Evolutionary conservation across 1,140 invertebrate genomes (phyloP).

Genomic region (Hormaphis cornu): DNA sequence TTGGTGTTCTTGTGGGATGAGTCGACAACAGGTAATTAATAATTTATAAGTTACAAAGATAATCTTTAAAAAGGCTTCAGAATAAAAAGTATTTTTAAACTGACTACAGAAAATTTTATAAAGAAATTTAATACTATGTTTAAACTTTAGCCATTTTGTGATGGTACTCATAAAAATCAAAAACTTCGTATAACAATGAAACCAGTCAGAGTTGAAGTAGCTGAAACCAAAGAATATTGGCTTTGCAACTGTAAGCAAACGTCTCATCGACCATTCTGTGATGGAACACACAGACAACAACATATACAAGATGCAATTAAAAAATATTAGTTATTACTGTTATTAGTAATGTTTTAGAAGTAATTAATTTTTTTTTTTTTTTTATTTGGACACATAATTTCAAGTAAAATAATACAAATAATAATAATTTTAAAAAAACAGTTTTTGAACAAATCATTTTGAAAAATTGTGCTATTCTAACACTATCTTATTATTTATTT

Average conservation of each 20-base stretch:
- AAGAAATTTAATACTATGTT: slow-evolving; percentile 66
- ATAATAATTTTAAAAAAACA: too few relatives aligned
- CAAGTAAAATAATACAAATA: not conserved
- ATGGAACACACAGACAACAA: slow-evolving; percentile 79
- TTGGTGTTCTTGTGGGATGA: slow-evolving; percentile 91
- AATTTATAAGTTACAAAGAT: too few relatives aligned
- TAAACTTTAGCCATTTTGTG: slow-evolving; percentile 67
- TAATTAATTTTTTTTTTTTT: too few relatives aligned
- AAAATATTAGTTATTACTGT: slow-evolving; percentile 7
- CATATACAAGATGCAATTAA: slow-evolving; percentile 49
- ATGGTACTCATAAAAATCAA: slow-evolving; percentile 34
- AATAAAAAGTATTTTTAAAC: too few relatives aligned
- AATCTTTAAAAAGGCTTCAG: too few relatives aligned
- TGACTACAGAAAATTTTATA: too few relatives aligned
- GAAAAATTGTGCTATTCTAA: slow-evolving; percentile 24
- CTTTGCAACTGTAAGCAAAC: slow-evolving; percentile 98
- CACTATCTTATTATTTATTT: slow-evolving; percentile 7
- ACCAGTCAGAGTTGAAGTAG: slow-evolving; percentile 73
- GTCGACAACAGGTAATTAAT: slow-evolving; percentile 59
- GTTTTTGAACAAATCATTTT: not conserved
- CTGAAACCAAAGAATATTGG: slow-evolving; percentile 90
- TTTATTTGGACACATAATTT: slow-evolving; percentile 18
- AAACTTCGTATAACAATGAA: slow-evolving; percentile 38
- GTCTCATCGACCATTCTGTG: slow-evolving; percentile 88
- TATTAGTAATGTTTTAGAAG: slow-evolving; percentile 9